Evolutionary conservation across 2,113 vertebrate genomes (phyloP).

Genomic region (Daphoenositta chrysoptera): DNA sequence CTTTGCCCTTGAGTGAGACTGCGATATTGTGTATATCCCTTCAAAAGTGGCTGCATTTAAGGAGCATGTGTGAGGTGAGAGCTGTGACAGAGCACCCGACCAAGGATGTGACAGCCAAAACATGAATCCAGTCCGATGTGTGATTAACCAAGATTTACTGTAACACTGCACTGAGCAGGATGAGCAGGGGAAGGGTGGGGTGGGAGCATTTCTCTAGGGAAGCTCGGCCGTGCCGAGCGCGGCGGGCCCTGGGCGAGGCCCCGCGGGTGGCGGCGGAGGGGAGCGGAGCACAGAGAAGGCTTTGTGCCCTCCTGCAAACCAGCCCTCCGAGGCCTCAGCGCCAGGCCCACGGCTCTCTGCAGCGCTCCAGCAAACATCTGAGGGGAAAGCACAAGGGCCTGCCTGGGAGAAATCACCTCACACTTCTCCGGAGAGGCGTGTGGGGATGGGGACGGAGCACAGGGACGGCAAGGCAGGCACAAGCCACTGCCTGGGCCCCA

Average conservation of each 20-base stretch:
- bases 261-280: not conserved
- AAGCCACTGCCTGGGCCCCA: not conserved
- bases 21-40: not conserved
- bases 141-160: not conserved
- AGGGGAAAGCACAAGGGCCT: not conserved
- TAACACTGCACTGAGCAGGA: not conserved
- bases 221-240: not conserved
- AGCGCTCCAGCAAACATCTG: not conserved
- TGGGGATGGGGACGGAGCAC: not conserved
- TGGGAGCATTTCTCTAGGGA: not conserved
- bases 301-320: not conserved
- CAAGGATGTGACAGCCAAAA: not conserved
- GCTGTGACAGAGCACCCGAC: not conserved
- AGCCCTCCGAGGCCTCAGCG: not conserved
- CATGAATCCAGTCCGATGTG: not conserved
- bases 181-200: not conserved
- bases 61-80: not conserved
- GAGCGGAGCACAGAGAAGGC: not conserved
- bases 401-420: constrained; percentile 16
- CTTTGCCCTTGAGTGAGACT: not conserved
- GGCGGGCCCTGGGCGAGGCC: not conserved
- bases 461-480: not conserved
- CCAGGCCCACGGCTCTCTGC: not conserved
- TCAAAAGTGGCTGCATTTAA: not conserved
- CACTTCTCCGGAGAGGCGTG: not conserved